Base-by-base conservation (phyloP, 2,888 invertebrate genomes). In the Lithosia quadra region DNA sequence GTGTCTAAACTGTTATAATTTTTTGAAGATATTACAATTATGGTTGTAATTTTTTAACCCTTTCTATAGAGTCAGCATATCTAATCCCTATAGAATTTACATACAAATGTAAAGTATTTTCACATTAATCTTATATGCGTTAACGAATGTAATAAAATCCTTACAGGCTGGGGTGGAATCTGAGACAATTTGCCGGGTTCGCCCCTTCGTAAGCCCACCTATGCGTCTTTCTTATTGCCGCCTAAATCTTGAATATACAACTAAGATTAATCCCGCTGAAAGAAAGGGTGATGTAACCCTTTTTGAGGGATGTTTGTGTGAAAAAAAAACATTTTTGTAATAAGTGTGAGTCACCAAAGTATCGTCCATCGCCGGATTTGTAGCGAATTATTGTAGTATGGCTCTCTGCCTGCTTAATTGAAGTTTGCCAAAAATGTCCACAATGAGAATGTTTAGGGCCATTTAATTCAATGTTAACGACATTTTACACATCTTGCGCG, bases 211-310 rank as follows among this genome's bases (percentile, higher is more conserved):
- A 93, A 94, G 93, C 94, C 92, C 91, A 94, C 94, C 94, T 93
- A 94, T 95, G 91, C 88, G 88, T 95, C 95, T 94, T 94, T 94
- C 94, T 95, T 95, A 94, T 92, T 91, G 93, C 92, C 90, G 90
- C 87, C 93, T 93, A 93, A 93, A 94, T 94, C 94, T 94, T 91
- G 90, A 93, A 94, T 93, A 94, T 94, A 94, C 94, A 95, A 93
- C 92, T 92, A 90, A 94, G 93, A 94, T 94, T 95, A 95, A 94
- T 93, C 91, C 88, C 82, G 94, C 73, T 89, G 92, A 94, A 94
- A 93, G 94, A 94, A 94, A 94, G 93, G 94, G 94, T 91, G 80
- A 74, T 84, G 81, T 86, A 89, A 88, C 90, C 92, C 92, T 91
- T 91, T 60, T 90, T 81, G 82, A 83, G 78, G 73, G 74, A 86